Percentiles rank a stretch among this genome's conserved stretches.
Conservation (phyloP, 1,140 invertebrate species). For the Drosophila tristis region DNA sequence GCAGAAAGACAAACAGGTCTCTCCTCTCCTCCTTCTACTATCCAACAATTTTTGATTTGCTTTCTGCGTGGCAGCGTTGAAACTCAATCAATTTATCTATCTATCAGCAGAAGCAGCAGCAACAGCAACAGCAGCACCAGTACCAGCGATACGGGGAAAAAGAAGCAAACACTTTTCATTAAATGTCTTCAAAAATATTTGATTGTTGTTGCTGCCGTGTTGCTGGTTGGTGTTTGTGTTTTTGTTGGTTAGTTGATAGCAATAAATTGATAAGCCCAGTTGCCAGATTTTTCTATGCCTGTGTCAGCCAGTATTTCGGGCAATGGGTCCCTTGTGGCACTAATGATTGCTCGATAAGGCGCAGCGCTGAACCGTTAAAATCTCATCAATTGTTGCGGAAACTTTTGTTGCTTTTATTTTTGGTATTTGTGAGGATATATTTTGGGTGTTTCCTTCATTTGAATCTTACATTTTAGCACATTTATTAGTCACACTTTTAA, state of each 20-base stretch:
- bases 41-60: constrained; percentile 5
- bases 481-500: constrained; percentile 36
- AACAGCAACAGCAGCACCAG: constrained; percentile 48
- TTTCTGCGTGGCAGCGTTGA: constrained; percentile 17
- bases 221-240: constrained; percentile 8
- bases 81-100: constrained; percentile 80
- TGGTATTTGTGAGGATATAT: constrained; percentile 27
- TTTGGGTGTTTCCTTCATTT: constrained; percentile 21
- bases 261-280: constrained; percentile 77
- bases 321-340: constrained; percentile 4
- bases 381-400: constrained; percentile 43
- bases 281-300: constrained; percentile 65
- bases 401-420: constrained; percentile 17
- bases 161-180: constrained; percentile 76
- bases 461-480: constrained; percentile 41
- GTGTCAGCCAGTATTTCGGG: constrained; percentile 31
- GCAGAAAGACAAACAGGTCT: constrained; percentile 41
- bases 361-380: constrained; percentile 25
- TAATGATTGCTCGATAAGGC: constrained; percentile 41
- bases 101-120: constrained; percentile 44
- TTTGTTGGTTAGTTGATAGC: constrained; percentile 63
- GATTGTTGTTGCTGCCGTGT: background rate
- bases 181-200: constrained; percentile 45
- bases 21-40: constrained; percentile 11
- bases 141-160: constrained; percentile 28